Evolutionary conservation across 2,888 invertebrate genomes (phyloP).

Genomic region (Julus scanicus): DNA sequence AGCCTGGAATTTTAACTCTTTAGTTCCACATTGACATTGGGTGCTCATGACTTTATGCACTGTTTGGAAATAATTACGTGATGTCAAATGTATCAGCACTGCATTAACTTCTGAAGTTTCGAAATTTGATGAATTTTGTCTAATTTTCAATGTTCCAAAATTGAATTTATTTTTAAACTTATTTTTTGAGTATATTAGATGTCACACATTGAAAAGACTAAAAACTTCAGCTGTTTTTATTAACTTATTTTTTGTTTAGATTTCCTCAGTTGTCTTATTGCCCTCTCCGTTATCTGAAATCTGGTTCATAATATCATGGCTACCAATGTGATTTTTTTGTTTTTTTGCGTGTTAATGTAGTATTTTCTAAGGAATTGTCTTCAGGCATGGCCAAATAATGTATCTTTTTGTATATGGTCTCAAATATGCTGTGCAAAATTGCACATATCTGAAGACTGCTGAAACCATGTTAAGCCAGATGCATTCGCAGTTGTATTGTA

Average conservation of each 20-base stretch:
- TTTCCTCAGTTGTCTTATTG: neutral
- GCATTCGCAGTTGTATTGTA: neutral
- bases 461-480: neutral
- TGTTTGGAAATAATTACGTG: neutral
- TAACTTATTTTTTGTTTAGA: neutral
- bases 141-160: neutral
- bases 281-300: neutral
- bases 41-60: neutral
- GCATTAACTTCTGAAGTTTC: neutral
- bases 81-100: neutral
- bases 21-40: neutral
- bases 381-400: neutral
- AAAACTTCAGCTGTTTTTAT: neutral
- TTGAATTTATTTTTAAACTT: neutral
- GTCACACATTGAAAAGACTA: neutral
- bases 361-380: neutral
- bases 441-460: neutral
- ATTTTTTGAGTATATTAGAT: neutral
- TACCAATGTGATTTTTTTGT: conserved; percentile 19
- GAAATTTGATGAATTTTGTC: neutral
- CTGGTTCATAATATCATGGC: conserved; percentile 10
- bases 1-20: too few relatives aligned
- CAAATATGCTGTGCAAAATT: neutral
- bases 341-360: conserved; percentile 18
- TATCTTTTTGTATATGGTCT: conserved; percentile 22